Conservation (phyloP, 2,888 invertebrate species). For the Meteorus colon region DNA sequence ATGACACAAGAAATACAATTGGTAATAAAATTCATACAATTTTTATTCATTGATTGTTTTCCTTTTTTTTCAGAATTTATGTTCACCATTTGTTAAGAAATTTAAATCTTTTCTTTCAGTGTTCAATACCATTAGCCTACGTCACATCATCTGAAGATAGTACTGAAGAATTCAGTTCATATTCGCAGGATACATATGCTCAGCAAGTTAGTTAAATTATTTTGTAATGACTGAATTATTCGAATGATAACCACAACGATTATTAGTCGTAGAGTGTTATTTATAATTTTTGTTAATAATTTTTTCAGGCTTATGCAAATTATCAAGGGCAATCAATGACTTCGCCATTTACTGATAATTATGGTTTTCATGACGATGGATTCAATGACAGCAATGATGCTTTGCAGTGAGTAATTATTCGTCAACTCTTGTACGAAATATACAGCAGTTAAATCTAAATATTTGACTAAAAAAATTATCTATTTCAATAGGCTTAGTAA, state of each 20-base stretch:
- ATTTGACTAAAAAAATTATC: slow-evolving; percentile 49
- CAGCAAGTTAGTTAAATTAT: slow-evolving; percentile 50
- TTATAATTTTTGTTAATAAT: slow-evolving; percentile 30
- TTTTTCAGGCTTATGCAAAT: slow-evolving; percentile 66
- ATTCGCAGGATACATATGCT: slow-evolving; percentile 56
- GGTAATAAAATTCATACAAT: slow-evolving; percentile 54
- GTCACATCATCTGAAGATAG: slow-evolving; percentile 60
- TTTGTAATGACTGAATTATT: background rate
- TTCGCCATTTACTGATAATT: slow-evolving; percentile 78
- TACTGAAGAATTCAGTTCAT: slow-evolving; percentile 60
- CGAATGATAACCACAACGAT: background rate
- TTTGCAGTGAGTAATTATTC: slow-evolving; percentile 73
- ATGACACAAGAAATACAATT: slow-evolving; percentile 64
- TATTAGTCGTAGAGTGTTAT: background rate
- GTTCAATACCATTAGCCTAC: slow-evolving; percentile 54
- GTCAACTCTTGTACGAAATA: too few species aligned
- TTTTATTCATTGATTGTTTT: background rate
- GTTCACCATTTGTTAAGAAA: slow-evolving; percentile 10
- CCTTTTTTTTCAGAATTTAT: background rate
- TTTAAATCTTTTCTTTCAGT: slow-evolving; percentile 49
- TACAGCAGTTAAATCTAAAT: slow-evolving; percentile 37
- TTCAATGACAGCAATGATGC: slow-evolving; percentile 78
- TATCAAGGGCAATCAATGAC: slow-evolving; percentile 80
- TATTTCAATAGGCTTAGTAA: slow-evolving; percentile 58
- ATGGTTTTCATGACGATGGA: slow-evolving; percentile 79